These are phyloP conservation scores for Typhlomys cinereus DNA, from an alignment of 2,113 vertebrate genomes.

Conservation along the genomic window DNA sequence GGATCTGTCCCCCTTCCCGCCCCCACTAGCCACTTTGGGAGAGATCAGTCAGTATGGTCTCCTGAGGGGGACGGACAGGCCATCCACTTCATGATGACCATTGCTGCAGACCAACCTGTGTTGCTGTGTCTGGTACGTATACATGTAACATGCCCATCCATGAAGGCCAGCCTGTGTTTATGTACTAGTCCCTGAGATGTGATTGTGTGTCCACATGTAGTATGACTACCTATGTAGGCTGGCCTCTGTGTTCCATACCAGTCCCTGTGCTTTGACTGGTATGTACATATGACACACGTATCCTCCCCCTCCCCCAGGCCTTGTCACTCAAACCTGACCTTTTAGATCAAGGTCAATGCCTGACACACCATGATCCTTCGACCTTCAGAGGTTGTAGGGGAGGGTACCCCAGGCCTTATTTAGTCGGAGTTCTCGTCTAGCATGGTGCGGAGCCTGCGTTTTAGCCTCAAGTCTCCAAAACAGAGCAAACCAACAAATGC, in stretches of 20 bases:
- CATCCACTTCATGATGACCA: not conserved
- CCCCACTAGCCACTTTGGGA: not conserved
- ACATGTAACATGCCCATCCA: too few relatives aligned
- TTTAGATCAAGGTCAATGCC: accelerated
- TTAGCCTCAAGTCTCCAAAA: not conserved
- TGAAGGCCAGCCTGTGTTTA: too few relatives aligned
- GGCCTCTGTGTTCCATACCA: too few relatives aligned
- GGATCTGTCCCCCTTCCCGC: not conserved
- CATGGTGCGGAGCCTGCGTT: not conserved
- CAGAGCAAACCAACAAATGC: not conserved
- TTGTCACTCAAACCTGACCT: not conserved
- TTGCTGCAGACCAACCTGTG: too few relatives aligned
- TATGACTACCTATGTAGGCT: too few relatives aligned
- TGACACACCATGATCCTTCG: accelerated
- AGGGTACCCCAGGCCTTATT: too few relatives aligned
- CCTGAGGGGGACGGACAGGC: not conserved
- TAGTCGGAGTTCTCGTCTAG: not conserved
- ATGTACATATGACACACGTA: too few relatives aligned
- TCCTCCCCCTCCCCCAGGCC: too few relatives aligned
- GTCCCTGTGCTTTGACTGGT: too few relatives aligned
- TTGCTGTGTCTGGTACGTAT: too few relatives aligned
- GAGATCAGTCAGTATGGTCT: not conserved
- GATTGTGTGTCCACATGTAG: too few relatives aligned
- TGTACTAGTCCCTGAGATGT: too few relatives aligned
- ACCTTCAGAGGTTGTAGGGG: not conserved